Evolutionary conservation across 2,797 vertebrate genomes (phyloP).

Genomic region (Microctenopoma stevenorrisi): DNA sequence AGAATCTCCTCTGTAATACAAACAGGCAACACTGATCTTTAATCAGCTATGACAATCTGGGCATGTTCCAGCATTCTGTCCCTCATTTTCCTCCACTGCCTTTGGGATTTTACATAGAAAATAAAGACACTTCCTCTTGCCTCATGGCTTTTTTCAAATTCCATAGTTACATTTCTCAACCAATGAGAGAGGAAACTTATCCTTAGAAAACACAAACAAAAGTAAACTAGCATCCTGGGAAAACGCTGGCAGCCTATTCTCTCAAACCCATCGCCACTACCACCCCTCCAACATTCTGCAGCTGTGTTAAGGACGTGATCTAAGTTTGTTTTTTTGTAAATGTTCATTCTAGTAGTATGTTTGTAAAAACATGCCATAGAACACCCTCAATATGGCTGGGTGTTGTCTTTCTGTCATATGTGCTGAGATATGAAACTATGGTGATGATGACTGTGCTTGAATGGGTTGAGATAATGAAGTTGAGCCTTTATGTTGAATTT

Average conservation of each 20-base stretch:
- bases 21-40: constrained; percentile 11
- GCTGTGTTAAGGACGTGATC: constrained; percentile 58
- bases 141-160: constrained; percentile 40
- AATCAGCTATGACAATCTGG: constrained; percentile 15
- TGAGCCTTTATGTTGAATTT: constrained; percentile 40
- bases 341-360: constrained; percentile 26
- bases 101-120: constrained; percentile 28
- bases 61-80: constrained; percentile 13
- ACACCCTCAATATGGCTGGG: constrained; percentile 29
- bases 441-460: constrained; percentile 45
- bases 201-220: constrained; percentile 60
- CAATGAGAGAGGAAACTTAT: constrained; percentile 50
- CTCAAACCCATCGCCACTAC: background rate
- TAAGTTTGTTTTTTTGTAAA: constrained; percentile 1
- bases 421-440: constrained; percentile 56
- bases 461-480: constrained; percentile 60
- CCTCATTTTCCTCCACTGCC: background rate
- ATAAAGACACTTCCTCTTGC: constrained; percentile 53
- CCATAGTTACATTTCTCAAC: constrained; percentile 46
- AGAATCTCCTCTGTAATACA: constrained; percentile 18
- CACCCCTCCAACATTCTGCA: constrained; percentile 33
- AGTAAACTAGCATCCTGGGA: constrained; percentile 70
- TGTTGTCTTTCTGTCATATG: constrained; percentile 53
- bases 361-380: constrained; percentile 40
- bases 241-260: constrained; percentile 33